Conservation (phyloP, 2,888 invertebrate genomes). For the Agrotis exclamationis region DNA sequence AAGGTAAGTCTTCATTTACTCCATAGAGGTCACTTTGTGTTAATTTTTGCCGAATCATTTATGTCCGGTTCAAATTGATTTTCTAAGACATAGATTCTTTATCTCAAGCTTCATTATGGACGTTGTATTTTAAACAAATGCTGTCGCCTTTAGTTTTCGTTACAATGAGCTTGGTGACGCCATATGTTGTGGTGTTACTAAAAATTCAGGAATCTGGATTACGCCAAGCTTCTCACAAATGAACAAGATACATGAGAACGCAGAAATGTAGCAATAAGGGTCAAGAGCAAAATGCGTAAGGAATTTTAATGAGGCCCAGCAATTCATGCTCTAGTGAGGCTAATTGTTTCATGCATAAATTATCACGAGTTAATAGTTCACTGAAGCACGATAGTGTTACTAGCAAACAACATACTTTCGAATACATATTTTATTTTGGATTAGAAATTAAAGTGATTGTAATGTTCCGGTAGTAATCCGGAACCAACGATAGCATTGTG, state of each 20-base stretch:
- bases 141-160: too few relatives aligned
- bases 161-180: too few relatives aligned
- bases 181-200: neutral
- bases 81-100: too few relatives aligned
- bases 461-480: slow-evolving; percentile 37
- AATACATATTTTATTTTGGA: slow-evolving; percentile 31
- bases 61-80: too few relatives aligned
- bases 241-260: neutral
- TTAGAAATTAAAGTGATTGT: slow-evolving; percentile 28
- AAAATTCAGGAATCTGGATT: neutral
- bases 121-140: too few relatives aligned
- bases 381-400: slow-evolving; percentile 19
- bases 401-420: slow-evolving; percentile 19
- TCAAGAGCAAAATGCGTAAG: neutral
- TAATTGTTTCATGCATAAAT: slow-evolving; percentile 20
- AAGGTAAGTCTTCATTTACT: slow-evolving; percentile 88
- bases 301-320: neutral
- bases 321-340: neutral
- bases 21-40: too few relatives aligned
- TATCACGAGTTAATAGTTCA: slow-evolving; percentile 19
- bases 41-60: too few relatives aligned
- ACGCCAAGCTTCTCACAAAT: neutral
- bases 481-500: slow-evolving; percentile 13
- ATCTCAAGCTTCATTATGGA: too few relatives aligned
- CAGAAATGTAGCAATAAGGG: neutral